phyloP scores from a whole-genome alignment of 2,888 invertebrate genomes.

The Drosophila borealis region DNA sequence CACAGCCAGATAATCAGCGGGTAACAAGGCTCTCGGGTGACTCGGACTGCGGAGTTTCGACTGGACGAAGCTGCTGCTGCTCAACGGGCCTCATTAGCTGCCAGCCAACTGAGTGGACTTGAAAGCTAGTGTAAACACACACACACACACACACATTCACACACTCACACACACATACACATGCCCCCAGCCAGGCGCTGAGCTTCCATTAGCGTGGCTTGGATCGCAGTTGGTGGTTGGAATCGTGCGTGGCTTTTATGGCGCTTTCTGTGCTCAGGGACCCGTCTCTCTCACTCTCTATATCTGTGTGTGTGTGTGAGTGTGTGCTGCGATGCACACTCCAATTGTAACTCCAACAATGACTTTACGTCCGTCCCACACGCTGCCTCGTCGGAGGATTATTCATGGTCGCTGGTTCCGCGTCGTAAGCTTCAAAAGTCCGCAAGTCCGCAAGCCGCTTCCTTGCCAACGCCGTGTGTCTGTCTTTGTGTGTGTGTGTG shows the following conservation, averaged over 20 bases:
- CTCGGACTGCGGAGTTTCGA: slow-evolving; percentile 11
- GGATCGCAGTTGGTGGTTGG: slow-evolving; percentile 8
- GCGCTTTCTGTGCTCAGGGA: slow-evolving; percentile 33
- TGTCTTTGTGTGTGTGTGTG: background rate
- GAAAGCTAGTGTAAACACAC: background rate
- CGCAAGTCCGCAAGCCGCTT: slow-evolving; percentile 38
- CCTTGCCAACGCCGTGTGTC: slow-evolving; percentile 39
- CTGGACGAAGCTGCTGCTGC: slow-evolving; percentile 36
- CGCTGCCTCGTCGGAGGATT: slow-evolving; percentile 44
- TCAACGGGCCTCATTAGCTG: slow-evolving; percentile 39
- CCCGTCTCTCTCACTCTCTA: slow-evolving; percentile 17
- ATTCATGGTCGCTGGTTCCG: slow-evolving; percentile 56
- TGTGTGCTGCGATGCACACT: slow-evolving; percentile 26
- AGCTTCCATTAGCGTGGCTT: slow-evolving; percentile 40
- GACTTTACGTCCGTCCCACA: slow-evolving; percentile 6
- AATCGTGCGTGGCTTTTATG: slow-evolving; percentile 35
- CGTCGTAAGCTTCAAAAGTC: slow-evolving; percentile 38
- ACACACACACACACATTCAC: background rate
- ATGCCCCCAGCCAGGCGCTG: slow-evolving; percentile 2
- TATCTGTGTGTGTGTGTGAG: background rate
- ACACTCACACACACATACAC: background rate
- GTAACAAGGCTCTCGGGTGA: slow-evolving; percentile 26
- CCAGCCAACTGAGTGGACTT: slow-evolving; percentile 15
- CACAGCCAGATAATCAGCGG: slow-evolving; percentile 45
- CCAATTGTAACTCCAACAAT: slow-evolving; percentile 30